These are phyloP conservation scores for Lymantria dispar DNA, from an alignment of 2,888 invertebrate genomes.

Conservation along the genomic window DNA sequence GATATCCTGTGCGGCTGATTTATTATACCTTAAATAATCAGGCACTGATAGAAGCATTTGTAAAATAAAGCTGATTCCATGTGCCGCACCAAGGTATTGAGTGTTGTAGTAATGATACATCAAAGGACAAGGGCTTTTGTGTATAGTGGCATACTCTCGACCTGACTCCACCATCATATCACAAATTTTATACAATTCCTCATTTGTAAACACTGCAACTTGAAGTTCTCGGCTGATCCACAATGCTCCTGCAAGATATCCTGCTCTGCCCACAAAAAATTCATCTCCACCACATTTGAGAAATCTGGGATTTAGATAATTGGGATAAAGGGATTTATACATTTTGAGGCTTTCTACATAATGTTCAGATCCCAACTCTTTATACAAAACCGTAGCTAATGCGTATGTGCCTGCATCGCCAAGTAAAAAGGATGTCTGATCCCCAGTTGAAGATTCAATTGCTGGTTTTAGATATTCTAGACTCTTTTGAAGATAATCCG, in stretches of 20 bases:
- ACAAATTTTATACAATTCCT: slow-evolving; percentile 85
- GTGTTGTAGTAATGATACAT: slow-evolving; percentile 91
- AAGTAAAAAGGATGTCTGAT: slow-evolving; percentile 88
- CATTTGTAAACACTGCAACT: slow-evolving; percentile 59
- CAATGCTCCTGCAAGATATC: slow-evolving; percentile 89
- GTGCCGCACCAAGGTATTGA: slow-evolving; percentile 89
- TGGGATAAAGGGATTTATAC: slow-evolving; percentile 61
- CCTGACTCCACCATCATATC: slow-evolving; percentile 88
- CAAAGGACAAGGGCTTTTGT: slow-evolving; percentile 84
- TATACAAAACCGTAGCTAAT: slow-evolving; percentile 85
- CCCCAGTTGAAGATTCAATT: slow-evolving; percentile 79
- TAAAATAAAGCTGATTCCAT: slow-evolving; percentile 78
- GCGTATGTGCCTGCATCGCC: slow-evolving; percentile 91
- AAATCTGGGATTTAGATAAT: slow-evolving; percentile 71
- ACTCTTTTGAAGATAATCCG: slow-evolving; percentile 81
- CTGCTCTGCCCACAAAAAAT: slow-evolving; percentile 92
- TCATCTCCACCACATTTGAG: slow-evolving; percentile 90
- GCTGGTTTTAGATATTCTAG: slow-evolving; percentile 85
- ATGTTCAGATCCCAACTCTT: slow-evolving; percentile 70
- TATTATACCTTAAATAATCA: slow-evolving; percentile 80
- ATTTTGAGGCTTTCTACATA: slow-evolving; percentile 53
- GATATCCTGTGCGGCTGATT: slow-evolving; percentile 81
- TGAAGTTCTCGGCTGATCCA: slow-evolving; percentile 85
- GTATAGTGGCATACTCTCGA: slow-evolving; percentile 82
- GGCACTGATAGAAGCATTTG: slow-evolving; percentile 79